Conservation (phyloP, 1,140 invertebrate species). For the Trachymyrmex septentrionalis region DNA sequence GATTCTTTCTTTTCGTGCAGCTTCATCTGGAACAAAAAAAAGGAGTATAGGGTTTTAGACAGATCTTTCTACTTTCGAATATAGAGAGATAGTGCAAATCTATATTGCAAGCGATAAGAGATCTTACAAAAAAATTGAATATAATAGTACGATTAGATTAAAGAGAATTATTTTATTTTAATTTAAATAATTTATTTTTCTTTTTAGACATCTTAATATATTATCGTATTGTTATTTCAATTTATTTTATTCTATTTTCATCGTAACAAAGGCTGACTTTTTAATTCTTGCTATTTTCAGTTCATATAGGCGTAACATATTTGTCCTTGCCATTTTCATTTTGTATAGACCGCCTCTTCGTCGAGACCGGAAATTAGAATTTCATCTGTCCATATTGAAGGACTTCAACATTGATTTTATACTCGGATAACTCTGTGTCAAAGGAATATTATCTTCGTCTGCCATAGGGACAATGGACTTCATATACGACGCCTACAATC, state of each 20-base stretch:
- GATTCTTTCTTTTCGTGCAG: conserved; percentile 85
- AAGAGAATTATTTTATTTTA: not conserved
- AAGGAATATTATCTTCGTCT: conserved; percentile 23
- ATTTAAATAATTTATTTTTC: not conserved
- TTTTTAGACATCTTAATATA: not conserved
- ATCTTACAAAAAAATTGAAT: not conserved
- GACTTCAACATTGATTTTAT: conserved; percentile 33
- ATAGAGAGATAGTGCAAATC: not conserved
- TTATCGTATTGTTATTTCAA: not conserved
- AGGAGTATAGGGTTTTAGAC: not conserved
- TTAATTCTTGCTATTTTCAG: not conserved
- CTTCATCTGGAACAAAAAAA: conserved; percentile 83
- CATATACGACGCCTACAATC: conserved; percentile 42
- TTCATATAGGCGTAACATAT: not conserved
- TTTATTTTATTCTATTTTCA: conserved; percentile 10
- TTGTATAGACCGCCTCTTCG: not conserved
- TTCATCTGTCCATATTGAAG: conserved; percentile 45
- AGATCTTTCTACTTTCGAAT: not conserved
- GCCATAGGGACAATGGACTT: conserved; percentile 1
- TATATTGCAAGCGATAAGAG: not conserved
- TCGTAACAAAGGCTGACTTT: not conserved
- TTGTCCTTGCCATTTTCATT: conserved; percentile 16
- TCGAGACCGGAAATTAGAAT: conserved; percentile 53
- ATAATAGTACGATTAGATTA: not conserved
- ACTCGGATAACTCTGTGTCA: conserved; percentile 24